A percentile compares a stretch with the other conserved stretches of the same genome.
phyloP scores from a whole-genome alignment of 2,797 vertebrate species.

The Bucorvus abyssinicus region DNA sequence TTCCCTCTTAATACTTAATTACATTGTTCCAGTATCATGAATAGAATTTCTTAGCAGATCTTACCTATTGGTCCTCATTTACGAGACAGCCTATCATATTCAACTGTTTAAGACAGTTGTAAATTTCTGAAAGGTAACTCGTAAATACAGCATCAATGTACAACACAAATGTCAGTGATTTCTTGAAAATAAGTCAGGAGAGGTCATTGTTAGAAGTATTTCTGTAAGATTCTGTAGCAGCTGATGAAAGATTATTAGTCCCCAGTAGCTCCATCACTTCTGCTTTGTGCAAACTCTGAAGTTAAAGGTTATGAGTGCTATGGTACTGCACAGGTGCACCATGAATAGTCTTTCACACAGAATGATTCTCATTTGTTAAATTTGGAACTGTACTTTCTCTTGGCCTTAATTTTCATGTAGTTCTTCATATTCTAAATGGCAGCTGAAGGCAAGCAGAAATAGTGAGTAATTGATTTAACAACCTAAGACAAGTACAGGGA shows the following conservation, averaged over 20 bases:
- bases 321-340: neutral
- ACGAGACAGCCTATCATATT: neutral
- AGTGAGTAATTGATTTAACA: slow-evolving; percentile 80
- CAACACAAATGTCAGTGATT: neutral
- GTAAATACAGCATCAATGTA: neutral
- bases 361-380: slow-evolving; percentile 65
- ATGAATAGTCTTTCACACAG: slow-evolving; percentile 44
- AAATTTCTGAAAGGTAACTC: neutral
- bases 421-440: slow-evolving; percentile 67
- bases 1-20: neutral
- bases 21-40: neutral
- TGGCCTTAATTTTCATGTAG: slow-evolving; percentile 65
- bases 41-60: neutral
- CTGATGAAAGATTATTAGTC: slow-evolving; percentile 17
- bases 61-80: neutral
- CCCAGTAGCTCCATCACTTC: slow-evolving; percentile 31
- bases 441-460: slow-evolving; percentile 70
- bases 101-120: neutral
- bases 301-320: slow-evolving; percentile 54
- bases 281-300: neutral
- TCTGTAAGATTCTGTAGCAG: neutral
- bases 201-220: slow-evolving; percentile 39
- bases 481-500: slow-evolving; percentile 79
- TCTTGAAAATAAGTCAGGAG: slow-evolving; percentile 18
- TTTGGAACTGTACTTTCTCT: slow-evolving; percentile 59